These are phyloP conservation scores for Crotalus viridis DNA, from an alignment of 2,113 vertebrate species.

Conservation along the genomic window DNA sequence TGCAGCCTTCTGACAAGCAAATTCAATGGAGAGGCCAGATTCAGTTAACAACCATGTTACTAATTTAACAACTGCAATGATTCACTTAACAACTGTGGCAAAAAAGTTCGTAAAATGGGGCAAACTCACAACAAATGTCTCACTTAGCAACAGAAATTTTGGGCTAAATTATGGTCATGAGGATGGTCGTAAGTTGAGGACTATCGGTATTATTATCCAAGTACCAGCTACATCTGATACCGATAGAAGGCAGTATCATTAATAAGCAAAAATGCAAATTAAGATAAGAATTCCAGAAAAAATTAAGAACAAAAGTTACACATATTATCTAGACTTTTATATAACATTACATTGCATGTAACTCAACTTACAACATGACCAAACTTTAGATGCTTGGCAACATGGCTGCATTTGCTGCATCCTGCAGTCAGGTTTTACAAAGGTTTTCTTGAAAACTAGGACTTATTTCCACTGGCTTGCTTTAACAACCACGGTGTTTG, in stretches of 20 bases:
- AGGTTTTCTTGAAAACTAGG: not conserved
- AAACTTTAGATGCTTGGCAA: not conserved
- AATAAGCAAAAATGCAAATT: not conserved
- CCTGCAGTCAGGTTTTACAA: not conserved
- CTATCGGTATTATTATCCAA: not conserved
- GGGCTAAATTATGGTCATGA: not conserved
- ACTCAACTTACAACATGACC: not conserved
- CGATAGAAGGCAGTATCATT: not conserved
- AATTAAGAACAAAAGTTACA: not conserved
- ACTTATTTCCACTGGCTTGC: not conserved
- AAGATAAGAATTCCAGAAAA: not conserved
- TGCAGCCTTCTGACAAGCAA: not conserved
- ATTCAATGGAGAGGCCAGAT: not conserved
- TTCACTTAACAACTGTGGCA: not conserved
- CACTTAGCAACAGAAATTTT: not conserved
- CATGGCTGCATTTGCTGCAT: not conserved
- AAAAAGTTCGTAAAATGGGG: not conserved
- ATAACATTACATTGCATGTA: not conserved
- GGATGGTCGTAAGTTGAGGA: not conserved
- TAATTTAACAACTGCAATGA: not conserved
- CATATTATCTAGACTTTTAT: not conserved
- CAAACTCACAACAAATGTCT: not conserved
- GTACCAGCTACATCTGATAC: not conserved
- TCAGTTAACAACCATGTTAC: not conserved
- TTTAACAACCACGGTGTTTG: not conserved